Evolutionary conservation across 2,113 vertebrate genomes (phyloP).

Genomic region (Pungitius pungitius): DNA sequence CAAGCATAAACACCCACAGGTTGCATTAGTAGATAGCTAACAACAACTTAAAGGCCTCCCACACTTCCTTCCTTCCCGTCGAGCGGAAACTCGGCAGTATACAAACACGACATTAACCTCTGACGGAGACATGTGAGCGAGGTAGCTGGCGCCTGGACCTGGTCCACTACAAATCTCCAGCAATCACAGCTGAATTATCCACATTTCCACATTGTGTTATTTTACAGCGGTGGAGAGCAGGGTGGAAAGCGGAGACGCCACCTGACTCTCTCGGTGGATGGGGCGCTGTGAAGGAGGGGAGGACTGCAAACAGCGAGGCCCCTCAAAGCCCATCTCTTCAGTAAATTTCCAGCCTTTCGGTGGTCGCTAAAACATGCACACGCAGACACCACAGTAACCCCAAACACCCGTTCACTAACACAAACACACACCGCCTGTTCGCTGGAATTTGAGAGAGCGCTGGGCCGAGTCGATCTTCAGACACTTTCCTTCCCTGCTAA

Average conservation of each 20-base stretch:
- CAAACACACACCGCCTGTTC: slow-evolving; percentile 67
- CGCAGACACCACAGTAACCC: slow-evolving; percentile 64
- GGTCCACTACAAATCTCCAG: slow-evolving; percentile 70
- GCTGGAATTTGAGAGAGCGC: slow-evolving; percentile 54
- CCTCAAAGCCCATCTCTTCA: slow-evolving; percentile 63
- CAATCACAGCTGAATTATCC: slow-evolving; percentile 74
- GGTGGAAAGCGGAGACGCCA: slow-evolving; percentile 57
- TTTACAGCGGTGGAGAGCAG: slow-evolving; percentile 53
- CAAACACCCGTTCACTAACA: slow-evolving; percentile 56
- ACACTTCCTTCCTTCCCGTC: slow-evolving; percentile 36
- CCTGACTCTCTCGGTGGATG: slow-evolving; percentile 49
- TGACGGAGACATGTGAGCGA: slow-evolving; percentile 58
- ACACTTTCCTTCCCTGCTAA: slow-evolving; percentile 48
- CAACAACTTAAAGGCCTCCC: slow-evolving; percentile 38
- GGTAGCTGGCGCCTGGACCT: slow-evolving; percentile 60
- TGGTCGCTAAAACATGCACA: slow-evolving; percentile 71
- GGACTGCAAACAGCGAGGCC: slow-evolving; percentile 46
- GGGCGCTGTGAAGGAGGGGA: slow-evolving; percentile 20
- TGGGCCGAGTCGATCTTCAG: slow-evolving; percentile 49
- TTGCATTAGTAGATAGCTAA: slow-evolving; percentile 28
- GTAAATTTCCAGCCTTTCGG: slow-evolving; percentile 84
- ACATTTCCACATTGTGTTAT: slow-evolving; percentile 70
- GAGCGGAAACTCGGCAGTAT: slow-evolving; percentile 51
- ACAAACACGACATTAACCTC: slow-evolving; percentile 61
- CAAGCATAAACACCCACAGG: slow-evolving; percentile 8